These are phyloP conservation scores for Pimpla rufipes DNA, from an alignment of 2,888 invertebrate genomes.

Conservation along the genomic window DNA sequence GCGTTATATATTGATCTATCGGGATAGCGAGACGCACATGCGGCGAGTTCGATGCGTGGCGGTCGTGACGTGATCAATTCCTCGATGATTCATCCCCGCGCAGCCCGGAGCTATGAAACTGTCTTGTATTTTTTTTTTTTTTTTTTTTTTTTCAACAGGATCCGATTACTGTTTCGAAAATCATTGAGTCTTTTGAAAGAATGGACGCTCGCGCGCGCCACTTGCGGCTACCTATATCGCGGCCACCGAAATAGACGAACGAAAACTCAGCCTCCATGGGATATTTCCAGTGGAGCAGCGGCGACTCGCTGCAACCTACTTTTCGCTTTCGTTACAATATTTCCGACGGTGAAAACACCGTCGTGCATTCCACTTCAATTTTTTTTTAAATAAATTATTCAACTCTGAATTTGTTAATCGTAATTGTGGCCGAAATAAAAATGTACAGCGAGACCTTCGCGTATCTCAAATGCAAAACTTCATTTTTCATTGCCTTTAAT, in stretches of 20 bases:
- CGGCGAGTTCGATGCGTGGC: constrained; percentile 60
- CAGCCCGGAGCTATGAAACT: constrained; percentile 23
- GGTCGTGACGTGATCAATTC: constrained; percentile 54
- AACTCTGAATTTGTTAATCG: too few relatives aligned
- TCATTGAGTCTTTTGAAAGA: constrained; percentile 32
- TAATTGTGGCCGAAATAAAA: background rate
- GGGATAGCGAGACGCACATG: constrained; percentile 22
- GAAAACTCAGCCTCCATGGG: constrained; percentile 61
- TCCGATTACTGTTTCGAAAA: constrained; percentile 64
- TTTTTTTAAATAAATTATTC: background rate
- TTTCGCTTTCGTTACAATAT: constrained; percentile 35
- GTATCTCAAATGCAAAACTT: too few relatives aligned
- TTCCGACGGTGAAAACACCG: background rate
- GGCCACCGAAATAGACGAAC: constrained; percentile 56
- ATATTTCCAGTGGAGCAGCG: constrained; percentile 62
- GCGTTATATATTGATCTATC: constrained; percentile 41
- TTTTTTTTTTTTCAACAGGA: constrained; percentile 37
- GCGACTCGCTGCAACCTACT: constrained; percentile 56
- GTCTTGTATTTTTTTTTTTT: constrained; percentile 1
- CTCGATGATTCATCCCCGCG: constrained; percentile 52
- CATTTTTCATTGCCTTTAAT: too few relatives aligned
- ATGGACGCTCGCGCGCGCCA: constrained; percentile 23
- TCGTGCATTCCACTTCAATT: background rate
- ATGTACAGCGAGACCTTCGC: too few relatives aligned
- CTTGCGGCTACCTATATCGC: constrained; percentile 37